A percentile compares a stretch with the other conserved stretches of the same genome.
Evolutionary conservation across 2,797 vertebrate species (phyloP).

Genomic region (Micromesistius poutassou): DNA sequence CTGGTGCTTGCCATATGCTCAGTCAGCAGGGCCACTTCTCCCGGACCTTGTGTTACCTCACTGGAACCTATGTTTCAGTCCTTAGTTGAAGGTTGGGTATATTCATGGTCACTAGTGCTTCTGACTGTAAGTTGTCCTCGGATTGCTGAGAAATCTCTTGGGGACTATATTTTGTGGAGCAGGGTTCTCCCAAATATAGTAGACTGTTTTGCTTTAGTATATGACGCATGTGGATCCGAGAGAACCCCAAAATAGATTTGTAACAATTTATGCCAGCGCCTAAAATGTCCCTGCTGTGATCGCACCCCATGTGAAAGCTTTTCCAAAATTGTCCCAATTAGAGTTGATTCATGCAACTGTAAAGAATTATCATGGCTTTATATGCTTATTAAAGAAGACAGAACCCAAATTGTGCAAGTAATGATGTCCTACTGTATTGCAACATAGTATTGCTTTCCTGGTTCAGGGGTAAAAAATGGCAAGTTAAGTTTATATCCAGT

Average conservation of each 20-base stretch:
- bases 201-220: neutral
- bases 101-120: neutral
- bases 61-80: neutral
- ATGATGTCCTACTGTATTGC: neutral
- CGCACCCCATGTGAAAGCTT: neutral
- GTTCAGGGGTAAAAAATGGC: too few relatives aligned
- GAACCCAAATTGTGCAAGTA: neutral
- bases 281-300: neutral
- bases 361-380: neutral
- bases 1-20: neutral
- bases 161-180: neutral
- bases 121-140: neutral
- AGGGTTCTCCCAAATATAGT: neutral
- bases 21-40: neutral
- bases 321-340: neutral
- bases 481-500: too few relatives aligned
- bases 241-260: neutral
- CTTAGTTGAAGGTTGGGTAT: neutral
- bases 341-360: neutral
- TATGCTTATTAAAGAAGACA: neutral
- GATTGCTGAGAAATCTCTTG: neutral
- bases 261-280: neutral
- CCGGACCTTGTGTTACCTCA: neutral
- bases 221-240: neutral
- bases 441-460: neutral